Conservation (phyloP, 2,888 invertebrate species). For the Patella depressa region DNA sequence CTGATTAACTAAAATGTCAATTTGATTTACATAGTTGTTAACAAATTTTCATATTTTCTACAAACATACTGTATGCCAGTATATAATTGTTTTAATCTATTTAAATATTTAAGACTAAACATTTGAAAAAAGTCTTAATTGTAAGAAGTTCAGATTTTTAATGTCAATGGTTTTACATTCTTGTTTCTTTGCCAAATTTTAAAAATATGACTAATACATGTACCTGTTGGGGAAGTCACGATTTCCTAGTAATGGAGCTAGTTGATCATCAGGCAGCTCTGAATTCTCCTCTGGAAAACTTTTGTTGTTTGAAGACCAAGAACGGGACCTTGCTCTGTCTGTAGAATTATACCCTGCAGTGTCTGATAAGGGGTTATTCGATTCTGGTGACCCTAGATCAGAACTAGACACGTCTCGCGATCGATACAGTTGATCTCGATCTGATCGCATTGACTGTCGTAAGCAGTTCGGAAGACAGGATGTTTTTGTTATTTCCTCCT, state of each 20-base stretch:
- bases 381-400: conserved; percentile 55
- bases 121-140: too few relatives aligned
- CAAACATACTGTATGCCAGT: too few relatives aligned
- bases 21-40: too few relatives aligned
- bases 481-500: conserved; percentile 48
- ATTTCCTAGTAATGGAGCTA: conserved; percentile 28
- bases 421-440: conserved; percentile 35
- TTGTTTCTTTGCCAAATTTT: background rate
- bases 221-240: conserved; percentile 2
- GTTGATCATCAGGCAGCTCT: conserved; percentile 33
- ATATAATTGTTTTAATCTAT: too few relatives aligned
- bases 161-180: too few relatives aligned
- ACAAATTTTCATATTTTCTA: too few relatives aligned
- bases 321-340: conserved; percentile 23
- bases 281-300: conserved; percentile 29
- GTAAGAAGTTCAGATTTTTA: too few relatives aligned
- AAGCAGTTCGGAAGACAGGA: conserved; percentile 65
- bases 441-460: conserved; percentile 54
- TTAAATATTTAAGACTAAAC: too few relatives aligned
- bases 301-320: conserved; percentile 37
- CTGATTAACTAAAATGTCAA: too few relatives aligned
- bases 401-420: conserved; percentile 46
- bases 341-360: conserved; percentile 30
- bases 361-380: conserved; percentile 49
- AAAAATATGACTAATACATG: background rate